These are phyloP conservation scores for Glaucomys volans DNA, from an alignment of 2,113 vertebrate genomes.

Conservation along the genomic window DNA sequence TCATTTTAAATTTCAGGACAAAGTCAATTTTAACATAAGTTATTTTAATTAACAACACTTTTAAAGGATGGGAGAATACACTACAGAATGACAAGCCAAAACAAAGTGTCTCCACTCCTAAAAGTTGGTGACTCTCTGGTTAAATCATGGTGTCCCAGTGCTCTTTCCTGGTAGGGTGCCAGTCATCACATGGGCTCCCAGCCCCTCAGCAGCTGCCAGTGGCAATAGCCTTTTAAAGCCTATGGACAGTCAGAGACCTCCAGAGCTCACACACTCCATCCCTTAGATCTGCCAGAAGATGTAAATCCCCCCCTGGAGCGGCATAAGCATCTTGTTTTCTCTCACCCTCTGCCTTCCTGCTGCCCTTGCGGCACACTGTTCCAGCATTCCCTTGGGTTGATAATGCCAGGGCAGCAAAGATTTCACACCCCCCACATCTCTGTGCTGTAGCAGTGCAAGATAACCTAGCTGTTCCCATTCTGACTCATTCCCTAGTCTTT, in stretches of 20 bases:
- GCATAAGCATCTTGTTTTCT: background rate
- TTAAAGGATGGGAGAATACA: background rate
- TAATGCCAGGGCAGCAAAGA: rapidly evolving
- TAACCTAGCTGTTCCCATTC: background rate
- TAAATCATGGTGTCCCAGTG: background rate
- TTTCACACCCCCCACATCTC: background rate
- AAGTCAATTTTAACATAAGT: background rate
- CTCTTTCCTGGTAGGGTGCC: background rate
- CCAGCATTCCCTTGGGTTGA: background rate
- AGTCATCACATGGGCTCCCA: background rate
- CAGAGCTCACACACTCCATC: background rate
- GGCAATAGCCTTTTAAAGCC: background rate
- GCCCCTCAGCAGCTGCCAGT: background rate
- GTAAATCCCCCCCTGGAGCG: background rate
- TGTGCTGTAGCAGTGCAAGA: background rate
- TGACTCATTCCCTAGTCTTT: background rate
- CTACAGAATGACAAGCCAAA: background rate
- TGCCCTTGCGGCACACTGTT: background rate
- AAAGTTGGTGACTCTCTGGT: background rate
- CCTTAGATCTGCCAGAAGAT: background rate
- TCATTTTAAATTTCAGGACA: background rate
- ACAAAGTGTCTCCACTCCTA: background rate
- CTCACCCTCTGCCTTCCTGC: background rate
- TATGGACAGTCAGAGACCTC: background rate
- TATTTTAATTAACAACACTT: background rate